Evolutionary conservation across 2,113 vertebrate species (phyloP), one percentile per base, ranked within the genome.

Genomic region (Colius striatus): DNA sequence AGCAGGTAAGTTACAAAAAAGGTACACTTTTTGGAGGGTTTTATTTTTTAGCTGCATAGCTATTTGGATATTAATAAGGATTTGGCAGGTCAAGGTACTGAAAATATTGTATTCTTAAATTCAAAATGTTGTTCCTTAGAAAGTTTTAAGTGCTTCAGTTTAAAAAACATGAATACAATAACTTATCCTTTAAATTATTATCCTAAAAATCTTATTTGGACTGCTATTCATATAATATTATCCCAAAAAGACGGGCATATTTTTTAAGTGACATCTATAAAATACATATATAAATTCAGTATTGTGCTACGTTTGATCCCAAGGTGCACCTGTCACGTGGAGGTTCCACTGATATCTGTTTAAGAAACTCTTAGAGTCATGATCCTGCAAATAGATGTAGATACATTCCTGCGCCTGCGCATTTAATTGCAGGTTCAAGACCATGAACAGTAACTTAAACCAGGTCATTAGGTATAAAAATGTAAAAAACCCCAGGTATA

Each of bases 121-220:
- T 93, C 84, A 89, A 58, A 94, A 96, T 41, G 73, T 84, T 72
- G 70, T 90, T 98, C 71, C 65, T 97, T 92, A 97, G 81, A 94
- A 81, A 96, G 60, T 72, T 81, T 25, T 95, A 97, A 95, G 89
- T 97, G 96, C 89, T 95, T 96, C 83, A 77, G 87, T 97, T 96
- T 91, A 94, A 95, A 92, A 92, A 93, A 97, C 92, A 89, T 20
- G 96, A 92, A 97, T 85, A 96, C 67, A 96, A 84, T 96, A 93
- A 97, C 95, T 97, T 98, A 97, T 70, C 85, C 58, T 95, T 97
- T 97, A 98, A 97, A 85, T 95, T 95, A 98, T 84, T 93, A 91
- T 91, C 32, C 90, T 97, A 97, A 91, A 96, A 96, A 96, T 84
- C 83, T 94, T 93, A 96, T 95, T 97, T 97, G 97, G 97, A 97